Conservation (phyloP, 2,113 vertebrate genomes). For the Equus przewalskii region DNA sequence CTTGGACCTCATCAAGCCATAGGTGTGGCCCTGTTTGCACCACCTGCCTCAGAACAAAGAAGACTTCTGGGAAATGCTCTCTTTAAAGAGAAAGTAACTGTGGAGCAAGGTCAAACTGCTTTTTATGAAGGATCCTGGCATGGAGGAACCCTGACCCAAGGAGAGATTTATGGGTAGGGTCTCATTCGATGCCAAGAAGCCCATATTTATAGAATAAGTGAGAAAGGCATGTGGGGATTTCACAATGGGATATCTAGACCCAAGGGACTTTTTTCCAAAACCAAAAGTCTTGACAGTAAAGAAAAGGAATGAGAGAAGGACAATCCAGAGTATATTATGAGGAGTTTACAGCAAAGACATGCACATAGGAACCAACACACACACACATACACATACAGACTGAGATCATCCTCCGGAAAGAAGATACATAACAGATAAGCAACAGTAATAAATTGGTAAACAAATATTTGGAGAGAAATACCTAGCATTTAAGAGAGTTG, state of each 20-base stretch:
- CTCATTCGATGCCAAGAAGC: neutral
- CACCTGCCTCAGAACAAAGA: neutral
- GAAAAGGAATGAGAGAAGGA: neutral
- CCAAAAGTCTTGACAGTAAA: neutral
- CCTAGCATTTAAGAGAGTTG: neutral
- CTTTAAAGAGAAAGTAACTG: neutral
- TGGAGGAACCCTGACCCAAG: neutral
- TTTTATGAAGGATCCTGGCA: neutral
- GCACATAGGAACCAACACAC: neutral
- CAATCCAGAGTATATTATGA: neutral
- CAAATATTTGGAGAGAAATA: slow-evolving; percentile 31
- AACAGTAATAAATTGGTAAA: neutral
- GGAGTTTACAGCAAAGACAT: neutral
- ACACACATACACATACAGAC: neutral
- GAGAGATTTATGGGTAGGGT: neutral
- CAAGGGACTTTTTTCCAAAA: neutral
- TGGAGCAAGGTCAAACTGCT: neutral
- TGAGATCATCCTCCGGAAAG: neutral
- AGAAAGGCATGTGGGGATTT: neutral
- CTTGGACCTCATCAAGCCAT: rapidly evolving
- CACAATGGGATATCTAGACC: neutral
- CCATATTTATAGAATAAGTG: neutral
- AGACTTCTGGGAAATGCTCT: neutral
- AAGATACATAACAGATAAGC: neutral
- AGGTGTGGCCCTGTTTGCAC: neutral